phyloP scores from a whole-genome alignment of 2,888 invertebrate genomes.

The Tetanocera ferruginea region DNA sequence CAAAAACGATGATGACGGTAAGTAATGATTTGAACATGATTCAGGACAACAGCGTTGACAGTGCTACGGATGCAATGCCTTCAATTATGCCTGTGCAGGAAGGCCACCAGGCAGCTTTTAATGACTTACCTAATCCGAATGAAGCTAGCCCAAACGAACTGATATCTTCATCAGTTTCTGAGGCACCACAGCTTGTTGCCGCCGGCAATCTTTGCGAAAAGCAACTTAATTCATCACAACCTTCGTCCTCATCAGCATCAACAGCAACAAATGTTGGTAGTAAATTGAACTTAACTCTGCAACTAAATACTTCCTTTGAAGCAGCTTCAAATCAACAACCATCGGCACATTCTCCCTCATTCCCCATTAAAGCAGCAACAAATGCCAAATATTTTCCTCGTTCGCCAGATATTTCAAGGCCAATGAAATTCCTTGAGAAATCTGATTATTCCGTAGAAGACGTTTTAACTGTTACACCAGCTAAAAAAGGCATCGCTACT shows the following conservation, averaged over 20 bases:
- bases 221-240: not conserved
- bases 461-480: not conserved
- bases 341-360: conserved; percentile 53
- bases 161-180: conserved; percentile 3
- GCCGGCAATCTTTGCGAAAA: not conserved
- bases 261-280: not conserved
- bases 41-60: conserved; percentile 23
- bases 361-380: conserved; percentile 52
- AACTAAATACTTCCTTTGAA: conserved; percentile 35
- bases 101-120: not conserved
- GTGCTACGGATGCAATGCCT: conserved; percentile 24
- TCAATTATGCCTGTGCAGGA: not conserved
- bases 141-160: not conserved
- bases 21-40: not conserved
- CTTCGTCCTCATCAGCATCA: not conserved
- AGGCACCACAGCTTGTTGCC: not conserved
- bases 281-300: conserved; percentile 44
- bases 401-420: conserved; percentile 50
- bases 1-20: not conserved
- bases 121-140: not conserved
- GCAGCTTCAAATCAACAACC: conserved; percentile 36
- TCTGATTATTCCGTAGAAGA: conserved; percentile 47
- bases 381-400: conserved; percentile 55
- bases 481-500: not conserved
- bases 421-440: conserved; percentile 51